A percentile compares a stretch with the other conserved stretches of the same genome.
phyloP scores from a whole-genome alignment of 1,140 invertebrate species.

The Hyphantria cunea region DNA sequence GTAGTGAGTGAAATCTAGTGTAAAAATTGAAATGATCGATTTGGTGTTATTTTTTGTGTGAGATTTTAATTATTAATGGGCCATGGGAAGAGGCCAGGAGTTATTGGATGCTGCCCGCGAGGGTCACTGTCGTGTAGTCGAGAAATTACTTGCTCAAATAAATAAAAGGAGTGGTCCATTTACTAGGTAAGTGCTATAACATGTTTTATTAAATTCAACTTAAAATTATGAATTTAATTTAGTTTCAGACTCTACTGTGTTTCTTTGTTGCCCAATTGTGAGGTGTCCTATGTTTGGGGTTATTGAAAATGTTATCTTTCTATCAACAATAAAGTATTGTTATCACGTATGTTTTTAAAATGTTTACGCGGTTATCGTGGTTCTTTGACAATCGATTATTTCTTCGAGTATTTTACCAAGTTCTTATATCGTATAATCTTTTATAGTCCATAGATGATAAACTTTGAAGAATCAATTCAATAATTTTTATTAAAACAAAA shows the following conservation, averaged over 20 bases:
- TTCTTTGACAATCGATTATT: constrained; percentile 22
- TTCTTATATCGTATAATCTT: neutral
- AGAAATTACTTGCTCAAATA: constrained; percentile 94
- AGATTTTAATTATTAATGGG: constrained; percentile 82
- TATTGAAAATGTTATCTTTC: constrained; percentile 27
- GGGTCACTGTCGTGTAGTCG: constrained; percentile 93
- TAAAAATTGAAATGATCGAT: constrained; percentile 81
- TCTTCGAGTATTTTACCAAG: constrained; percentile 1
- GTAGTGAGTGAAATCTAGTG: constrained; percentile 83
- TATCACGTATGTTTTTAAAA: constrained; percentile 34
- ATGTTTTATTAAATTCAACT: constrained; percentile 46
- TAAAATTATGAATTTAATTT: constrained; percentile 1
- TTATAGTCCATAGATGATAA: neutral
- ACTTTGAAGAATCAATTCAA: too few species aligned
- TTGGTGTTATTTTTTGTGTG: constrained; percentile 71
- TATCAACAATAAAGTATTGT: constrained; percentile 42
- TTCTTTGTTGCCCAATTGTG: neutral
- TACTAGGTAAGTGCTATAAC: constrained; percentile 88
- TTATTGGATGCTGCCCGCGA: constrained; percentile 96
- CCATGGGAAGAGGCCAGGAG: constrained; percentile 98
- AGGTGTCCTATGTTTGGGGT: neutral
- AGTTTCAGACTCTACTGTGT: neutral
- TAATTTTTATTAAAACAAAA: too few species aligned
- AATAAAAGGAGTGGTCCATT: constrained; percentile 95
- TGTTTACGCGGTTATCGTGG: constrained; percentile 42